Base-by-base conservation (phyloP, 2,888 invertebrate species). In the Glyphotaelius pellucidus region DNA sequence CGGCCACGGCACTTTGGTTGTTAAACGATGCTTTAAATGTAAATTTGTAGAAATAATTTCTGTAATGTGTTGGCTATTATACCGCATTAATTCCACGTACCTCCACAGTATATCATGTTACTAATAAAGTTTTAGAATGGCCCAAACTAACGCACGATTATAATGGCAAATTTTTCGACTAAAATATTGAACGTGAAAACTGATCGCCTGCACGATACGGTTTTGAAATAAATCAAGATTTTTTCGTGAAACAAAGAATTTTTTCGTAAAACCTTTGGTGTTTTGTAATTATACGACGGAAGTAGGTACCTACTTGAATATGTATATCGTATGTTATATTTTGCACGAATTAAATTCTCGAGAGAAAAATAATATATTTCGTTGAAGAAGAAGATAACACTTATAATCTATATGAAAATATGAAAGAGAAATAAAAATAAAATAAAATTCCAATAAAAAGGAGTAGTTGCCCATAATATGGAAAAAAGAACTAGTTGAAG, bases 11-110 rank as follows among this genome's bases (percentile, higher is more conserved):
- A 52, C 31, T 88, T 31, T 80, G 87, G 84, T 67, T 35, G 81
- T 90, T 91, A 91, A 91, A 79, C 91, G 93, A 90, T 93, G 90
- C 93, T 93, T 93, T 93, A 91, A 91, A 93, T 93, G 93, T 31
- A 93, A 93, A 93, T 93, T 93, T 85, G 52, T 42, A 32, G 80
- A 93, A 92, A 91, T 86, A 90, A 86, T 86, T 90, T 80, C 15
- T 47, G 38, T 42, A 84, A 38, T 79, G 86, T 32, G 35, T 90
- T 42, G 25, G 52, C 80, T 38, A 42, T 67, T 86, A 86, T 30
- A 42, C 38, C 79, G 79, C 31, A 84, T 90, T 86, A 85, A 90
- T 79, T 38, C 32, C 79, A 90, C 84, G 19, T 90, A 30, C n/a
- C 11, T 87, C 19, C 85, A 67, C 67, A n/a, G 5, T 25, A 38